Base-by-base conservation (phyloP, 2,888 invertebrate species). In the Heterodera filipjevi region DNA sequence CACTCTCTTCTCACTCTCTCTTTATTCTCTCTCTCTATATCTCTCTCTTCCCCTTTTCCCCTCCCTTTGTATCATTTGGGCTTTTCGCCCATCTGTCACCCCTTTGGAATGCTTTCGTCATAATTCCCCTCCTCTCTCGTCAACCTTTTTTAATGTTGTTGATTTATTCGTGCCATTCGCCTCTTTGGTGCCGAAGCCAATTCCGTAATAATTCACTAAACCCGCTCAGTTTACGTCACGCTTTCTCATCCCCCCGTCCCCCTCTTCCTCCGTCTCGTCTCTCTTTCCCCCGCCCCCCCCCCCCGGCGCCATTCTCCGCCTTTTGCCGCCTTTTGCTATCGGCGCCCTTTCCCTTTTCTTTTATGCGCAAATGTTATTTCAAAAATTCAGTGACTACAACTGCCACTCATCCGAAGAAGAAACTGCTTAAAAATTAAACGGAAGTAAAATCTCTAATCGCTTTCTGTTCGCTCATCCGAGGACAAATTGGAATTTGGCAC, bases 91-190 rank as follows among this genome's bases (percentile, higher is more conserved):
- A 33, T 33, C 35, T 33, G 14, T 71, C 49, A 12, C n/a, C n/a
- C 70, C 19, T n/a, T 68, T 22, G 22, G 35, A 72, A 22, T 72
- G 49, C 77, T 78, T 64, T 35, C 53, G 30, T 39, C 64, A 66
- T 64, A 53, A 27, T 39, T 19, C 68, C 44, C 27, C 59, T 73
- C 59, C 30, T 74, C 66, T 74, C 44, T 44, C 49, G 39, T 30
- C 30, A 72, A 76, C 27, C 5, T 53, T 35, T 53, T 77, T 77
- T 77, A n/a, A 59, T 77, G 49, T 77, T 33, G 53, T 27, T 77
- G 46, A 33, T 44, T 76, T 77, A 27, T 77, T 53, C 16, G 22
- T 19, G 19, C 14, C 14, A 22, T 53, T 22, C 3, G 16, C 53
- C 53, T 22, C 53, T 22, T 53, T 19, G 53, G 22, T 16, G 53